A percentile compares a stretch with the other conserved stretches of the same genome.
phyloP scores from a whole-genome alignment of 2,888 invertebrate genomes.

The Troilus luridus region DNA sequence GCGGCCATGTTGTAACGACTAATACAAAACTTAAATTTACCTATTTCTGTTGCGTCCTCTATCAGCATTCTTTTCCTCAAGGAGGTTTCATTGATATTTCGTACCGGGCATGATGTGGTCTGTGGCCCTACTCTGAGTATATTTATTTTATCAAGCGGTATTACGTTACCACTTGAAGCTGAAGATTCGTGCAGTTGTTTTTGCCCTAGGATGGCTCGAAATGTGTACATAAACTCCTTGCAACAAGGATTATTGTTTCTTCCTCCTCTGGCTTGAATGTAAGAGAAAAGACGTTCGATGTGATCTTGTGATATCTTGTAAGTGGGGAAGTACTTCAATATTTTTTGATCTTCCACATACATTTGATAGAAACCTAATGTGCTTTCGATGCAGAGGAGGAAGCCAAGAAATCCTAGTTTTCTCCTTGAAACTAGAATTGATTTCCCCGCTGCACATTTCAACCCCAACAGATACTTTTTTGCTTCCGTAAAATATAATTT shows the following conservation, averaged over 20 bases:
- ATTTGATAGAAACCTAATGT: not conserved
- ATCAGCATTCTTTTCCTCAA: too few species aligned
- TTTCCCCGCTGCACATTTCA: not conserved
- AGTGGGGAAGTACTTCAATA: not conserved
- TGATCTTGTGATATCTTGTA: not conserved
- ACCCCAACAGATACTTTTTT: not conserved
- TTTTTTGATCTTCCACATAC: not conserved
- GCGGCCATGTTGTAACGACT: too few species aligned
- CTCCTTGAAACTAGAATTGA: not conserved
- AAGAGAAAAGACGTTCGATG: too few species aligned
- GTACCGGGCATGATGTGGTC: too few species aligned
- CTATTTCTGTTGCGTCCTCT: too few species aligned
- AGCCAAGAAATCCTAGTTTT: not conserved
- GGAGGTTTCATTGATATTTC: too few species aligned
- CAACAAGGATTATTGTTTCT: too few species aligned
- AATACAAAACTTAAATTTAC: too few species aligned
- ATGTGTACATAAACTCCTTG: not conserved
- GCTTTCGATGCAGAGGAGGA: not conserved
- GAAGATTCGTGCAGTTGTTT: not conserved
- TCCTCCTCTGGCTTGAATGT: too few species aligned
- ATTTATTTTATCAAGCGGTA: not conserved
- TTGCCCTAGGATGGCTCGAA: not conserved
- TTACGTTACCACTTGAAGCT: not conserved
- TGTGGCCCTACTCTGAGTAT: not conserved
- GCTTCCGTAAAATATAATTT: too few species aligned